phyloP scores from a whole-genome alignment of 2,113 vertebrate genomes.

The Orientallactaga bullata region DNA sequence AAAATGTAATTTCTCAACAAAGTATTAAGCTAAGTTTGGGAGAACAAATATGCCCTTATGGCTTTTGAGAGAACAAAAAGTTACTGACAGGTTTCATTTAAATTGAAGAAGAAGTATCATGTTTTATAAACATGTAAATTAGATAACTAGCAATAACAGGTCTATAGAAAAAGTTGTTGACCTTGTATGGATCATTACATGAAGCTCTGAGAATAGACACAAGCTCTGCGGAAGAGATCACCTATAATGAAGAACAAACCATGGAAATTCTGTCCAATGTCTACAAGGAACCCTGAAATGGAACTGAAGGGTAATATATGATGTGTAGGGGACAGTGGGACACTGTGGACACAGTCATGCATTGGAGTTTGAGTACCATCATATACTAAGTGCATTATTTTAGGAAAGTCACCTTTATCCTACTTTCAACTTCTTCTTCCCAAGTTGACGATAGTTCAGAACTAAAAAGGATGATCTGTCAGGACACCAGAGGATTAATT shows the following conservation, averaged over 20 bases:
- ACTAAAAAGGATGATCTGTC: background rate
- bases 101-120: background rate
- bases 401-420: background rate
- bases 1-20: background rate
- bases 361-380: background rate
- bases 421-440: background rate
- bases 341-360: background rate
- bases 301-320: background rate
- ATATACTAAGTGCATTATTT: background rate
- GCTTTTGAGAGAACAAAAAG: background rate
- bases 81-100: background rate
- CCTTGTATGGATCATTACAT: background rate
- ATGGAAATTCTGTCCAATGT: background rate
- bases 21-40: background rate
- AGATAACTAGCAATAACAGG: background rate
- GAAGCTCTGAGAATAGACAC: background rate
- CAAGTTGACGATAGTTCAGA: background rate
- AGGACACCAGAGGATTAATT: background rate
- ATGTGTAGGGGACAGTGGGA: background rate
- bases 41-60: background rate
- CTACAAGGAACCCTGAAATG: background rate
- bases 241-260: conserved; percentile 4
- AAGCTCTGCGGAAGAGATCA: background rate
- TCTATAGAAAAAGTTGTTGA: background rate
- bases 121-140: background rate